Percentiles rank a stretch among this genome's conserved stretches.
Evolutionary conservation across 2,888 invertebrate genomes (phyloP).

Genomic region (Microctonus aethiopoides): DNA sequence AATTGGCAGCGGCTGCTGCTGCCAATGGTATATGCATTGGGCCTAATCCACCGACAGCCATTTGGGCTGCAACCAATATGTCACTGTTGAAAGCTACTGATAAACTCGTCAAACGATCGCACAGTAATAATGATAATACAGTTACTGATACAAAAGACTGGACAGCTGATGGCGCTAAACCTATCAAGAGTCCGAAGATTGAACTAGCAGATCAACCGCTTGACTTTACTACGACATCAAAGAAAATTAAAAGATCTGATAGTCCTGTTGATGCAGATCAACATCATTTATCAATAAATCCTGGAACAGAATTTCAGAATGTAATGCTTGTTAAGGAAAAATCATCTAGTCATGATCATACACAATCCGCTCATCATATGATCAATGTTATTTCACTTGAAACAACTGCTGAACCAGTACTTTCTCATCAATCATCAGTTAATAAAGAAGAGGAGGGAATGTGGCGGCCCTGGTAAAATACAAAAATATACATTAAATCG

Average conservation of each 20-base stretch:
- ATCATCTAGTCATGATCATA: constrained; percentile 53
- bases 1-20: constrained; percentile 70
- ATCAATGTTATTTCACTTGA: constrained; percentile 49
- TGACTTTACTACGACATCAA: constrained; percentile 63
- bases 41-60: constrained; percentile 64
- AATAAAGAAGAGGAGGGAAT: constrained; percentile 64
- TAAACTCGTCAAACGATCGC: constrained; percentile 61
- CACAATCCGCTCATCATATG: constrained; percentile 39
- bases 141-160: constrained; percentile 46
- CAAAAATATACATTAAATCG: constrained; percentile 10
- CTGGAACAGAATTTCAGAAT: constrained; percentile 24
- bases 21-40: constrained; percentile 66
- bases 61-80: constrained; percentile 66
- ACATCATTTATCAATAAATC: constrained; percentile 9
- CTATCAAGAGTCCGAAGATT: constrained; percentile 52
- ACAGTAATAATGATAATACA: constrained; percentile 49
- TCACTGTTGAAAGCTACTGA: constrained; percentile 63
- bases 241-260: constrained; percentile 54
- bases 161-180: constrained; percentile 51
- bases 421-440: constrained; percentile 51
- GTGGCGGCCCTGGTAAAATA: constrained; percentile 65
- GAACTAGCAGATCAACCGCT: constrained; percentile 61
- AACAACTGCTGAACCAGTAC: constrained; percentile 38
- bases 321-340: constrained; percentile 38
- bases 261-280: constrained; percentile 30